Conservation (phyloP, 1,140 invertebrate genomes). For the Rhizoglyphus robini region DNA sequence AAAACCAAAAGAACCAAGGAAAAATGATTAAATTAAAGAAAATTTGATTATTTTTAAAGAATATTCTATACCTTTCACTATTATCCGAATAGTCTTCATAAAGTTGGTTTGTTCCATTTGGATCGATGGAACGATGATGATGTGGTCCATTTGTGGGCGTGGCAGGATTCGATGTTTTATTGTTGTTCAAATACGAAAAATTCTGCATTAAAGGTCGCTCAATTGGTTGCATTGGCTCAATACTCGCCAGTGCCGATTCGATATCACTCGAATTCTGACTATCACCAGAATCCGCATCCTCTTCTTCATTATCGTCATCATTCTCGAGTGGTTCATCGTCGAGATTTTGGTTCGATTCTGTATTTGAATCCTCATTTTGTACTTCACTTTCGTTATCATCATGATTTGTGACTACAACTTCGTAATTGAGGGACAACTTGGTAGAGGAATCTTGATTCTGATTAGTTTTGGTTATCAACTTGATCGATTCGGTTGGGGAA, state of each 20-base stretch:
- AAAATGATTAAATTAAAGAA: no score
- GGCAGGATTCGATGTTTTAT: background rate
- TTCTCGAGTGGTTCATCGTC: background rate
- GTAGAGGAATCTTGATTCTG: no score
- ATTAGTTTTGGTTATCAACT: no score
- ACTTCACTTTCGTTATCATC: no score
- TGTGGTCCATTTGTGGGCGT: background rate
- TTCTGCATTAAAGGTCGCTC: background rate
- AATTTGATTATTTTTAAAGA: no score
- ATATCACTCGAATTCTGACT: background rate
- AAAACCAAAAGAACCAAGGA: no score
- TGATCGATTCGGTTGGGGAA: no score
- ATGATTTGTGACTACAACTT: no score
- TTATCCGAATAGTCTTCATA: constrained; percentile 1
- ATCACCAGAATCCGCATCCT: background rate
- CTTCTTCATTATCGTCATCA: background rate
- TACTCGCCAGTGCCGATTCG: constrained; percentile 8
- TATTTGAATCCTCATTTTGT: no score
- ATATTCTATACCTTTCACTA: background rate
- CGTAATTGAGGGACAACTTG: no score
- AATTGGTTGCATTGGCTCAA: constrained; percentile 15
- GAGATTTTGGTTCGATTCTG: background rate
- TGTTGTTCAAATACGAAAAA: background rate
- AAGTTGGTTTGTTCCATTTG: background rate
- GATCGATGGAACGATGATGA: background rate